Base-by-base conservation (phyloP, 2,888 invertebrate species). In the Gymnoscelis rufifasciata region DNA sequence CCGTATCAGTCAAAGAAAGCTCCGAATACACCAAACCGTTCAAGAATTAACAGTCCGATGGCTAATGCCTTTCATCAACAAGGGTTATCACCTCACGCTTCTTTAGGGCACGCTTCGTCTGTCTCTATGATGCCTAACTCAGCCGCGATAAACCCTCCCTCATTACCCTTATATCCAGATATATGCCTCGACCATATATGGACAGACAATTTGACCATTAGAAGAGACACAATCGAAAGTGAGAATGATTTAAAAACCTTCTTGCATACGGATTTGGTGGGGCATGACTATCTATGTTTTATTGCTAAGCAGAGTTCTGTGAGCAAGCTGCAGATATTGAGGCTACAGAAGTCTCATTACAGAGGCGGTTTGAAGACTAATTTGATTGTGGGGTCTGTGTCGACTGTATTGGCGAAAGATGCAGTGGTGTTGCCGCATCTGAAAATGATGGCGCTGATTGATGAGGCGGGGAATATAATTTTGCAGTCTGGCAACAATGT, bases 181-280 rank as follows among this genome's bases (percentile, higher is more conserved):
- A 90, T 97, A 54, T 97, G 97, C 65, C 86, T 98, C 33, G 97
- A 98, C 59, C 94, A 95, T 68, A 84, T 97, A 8, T 98, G 97
- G 97, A 94, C 94, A 0, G 97, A 97, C 64, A 92, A 86, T 48
- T 84, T 81, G 51, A 63, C 62, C 0, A 71, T 82, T 1, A 68
- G 59, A 52, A 64, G 78, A 54, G 89, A 83, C 71, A 66, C 66
- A 33, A 60, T 82, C 0, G 89, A 90, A 50, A 70, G 55, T 27
- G 44, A 66, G 0, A 74, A 62, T 1, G 80, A 86, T 47, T 67
- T 66, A 8, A 95, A 94, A 65, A 94, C 94, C 0, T 97, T 98
- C 63, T 76, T 97, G 15, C 93, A 94, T 39, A 92, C 91, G n/a
- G 97, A 98, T 83, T 83, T 97, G 39, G 93, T 95, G 27, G 95